These are phyloP conservation scores for Antennarius maculatus DNA, from an alignment of 2,797 vertebrate genomes.

Conservation along the genomic window DNA sequence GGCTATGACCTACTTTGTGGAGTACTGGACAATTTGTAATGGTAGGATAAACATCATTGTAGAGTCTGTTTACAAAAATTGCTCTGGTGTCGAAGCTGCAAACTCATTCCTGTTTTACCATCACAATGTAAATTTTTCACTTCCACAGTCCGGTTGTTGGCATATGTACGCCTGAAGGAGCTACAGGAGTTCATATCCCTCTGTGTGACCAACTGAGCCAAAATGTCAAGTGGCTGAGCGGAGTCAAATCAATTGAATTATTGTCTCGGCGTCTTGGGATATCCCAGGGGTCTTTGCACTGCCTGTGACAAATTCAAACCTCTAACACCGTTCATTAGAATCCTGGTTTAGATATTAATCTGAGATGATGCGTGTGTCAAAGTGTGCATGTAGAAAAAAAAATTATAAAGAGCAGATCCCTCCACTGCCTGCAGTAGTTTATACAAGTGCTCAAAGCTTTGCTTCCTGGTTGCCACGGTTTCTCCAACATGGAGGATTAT, in stretches of 20 bases:
- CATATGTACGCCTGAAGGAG: neutral
- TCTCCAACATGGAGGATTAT: slow-evolving; percentile 49
- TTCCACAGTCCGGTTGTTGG: neutral
- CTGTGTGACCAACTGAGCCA: slow-evolving; percentile 21
- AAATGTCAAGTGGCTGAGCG: slow-evolving; percentile 36
- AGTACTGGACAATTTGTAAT: neutral
- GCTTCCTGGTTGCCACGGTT: slow-evolving; percentile 9
- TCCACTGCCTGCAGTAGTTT: neutral
- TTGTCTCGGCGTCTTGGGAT: slow-evolving; percentile 37
- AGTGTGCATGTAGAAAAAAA: slow-evolving; percentile 7
- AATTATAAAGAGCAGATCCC: slow-evolving; percentile 34
- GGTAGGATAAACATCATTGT: neutral
- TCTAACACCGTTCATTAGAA: slow-evolving; percentile 53
- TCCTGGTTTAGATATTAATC: slow-evolving; percentile 40
- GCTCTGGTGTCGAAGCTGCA: neutral
- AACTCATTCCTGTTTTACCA: neutral
- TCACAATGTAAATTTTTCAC: neutral
- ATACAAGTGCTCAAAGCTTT: slow-evolving; percentile 17
- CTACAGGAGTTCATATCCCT: neutral
- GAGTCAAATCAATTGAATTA: slow-evolving; percentile 39
- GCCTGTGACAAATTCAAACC: slow-evolving; percentile 45
- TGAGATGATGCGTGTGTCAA: slow-evolving; percentile 23
- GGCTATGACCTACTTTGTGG: neutral
- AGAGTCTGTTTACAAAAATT: too few species aligned
- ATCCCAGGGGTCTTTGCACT: slow-evolving; percentile 31